Evolutionary conservation across 2,888 invertebrate species (phyloP), one percentile per base, ranked within the genome.

Genomic region (Nysson spinosus): DNA sequence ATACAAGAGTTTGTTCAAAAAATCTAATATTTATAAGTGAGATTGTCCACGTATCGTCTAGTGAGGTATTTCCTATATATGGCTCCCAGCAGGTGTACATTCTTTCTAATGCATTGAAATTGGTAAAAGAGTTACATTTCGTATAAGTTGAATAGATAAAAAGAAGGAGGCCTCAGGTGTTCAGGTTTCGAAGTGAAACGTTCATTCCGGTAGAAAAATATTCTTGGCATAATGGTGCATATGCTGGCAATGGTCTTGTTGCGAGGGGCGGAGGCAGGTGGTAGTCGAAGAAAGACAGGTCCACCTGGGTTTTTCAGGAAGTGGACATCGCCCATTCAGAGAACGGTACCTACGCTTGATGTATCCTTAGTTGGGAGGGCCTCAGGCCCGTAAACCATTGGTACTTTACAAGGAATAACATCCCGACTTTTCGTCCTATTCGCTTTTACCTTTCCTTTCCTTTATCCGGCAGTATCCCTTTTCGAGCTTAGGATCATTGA

Each of bases 241-340:
- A 60, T 28, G 39, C 39, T 6, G 34, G 22, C 12, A 44, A 57
- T 49, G 46, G 65, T 56, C 61, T 54, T 50, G 57, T 54, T 50
- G 66, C 42, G 46, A 40, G 28, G 49, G 52, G 30, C n/a, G 4
- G 26, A 40, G 49, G 68, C 74, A 75, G 74, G 74, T 75, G 72
- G 57, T 65, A 28, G 34, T 16, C 56, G 51, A 56, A 64, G 58
- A 58, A 69, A 58, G 64, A 52, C 63, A 63, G 62, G 55, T 77
- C 60, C 68, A 72, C 63, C 66, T 57, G 68, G 62, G 68, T 68
- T 74, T 75, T 71, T 74, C 72, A 67, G 62, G 74, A 74, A 74
- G 61, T 60, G 52, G 52, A 58, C 61, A 69, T 56, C 40, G 62
- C 39, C 49, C 44, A 52, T 54, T 47, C 37, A 56, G 37, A 7